Conservation (phyloP, 2,888 invertebrate species). For the Lochmaea crataegi region DNA sequence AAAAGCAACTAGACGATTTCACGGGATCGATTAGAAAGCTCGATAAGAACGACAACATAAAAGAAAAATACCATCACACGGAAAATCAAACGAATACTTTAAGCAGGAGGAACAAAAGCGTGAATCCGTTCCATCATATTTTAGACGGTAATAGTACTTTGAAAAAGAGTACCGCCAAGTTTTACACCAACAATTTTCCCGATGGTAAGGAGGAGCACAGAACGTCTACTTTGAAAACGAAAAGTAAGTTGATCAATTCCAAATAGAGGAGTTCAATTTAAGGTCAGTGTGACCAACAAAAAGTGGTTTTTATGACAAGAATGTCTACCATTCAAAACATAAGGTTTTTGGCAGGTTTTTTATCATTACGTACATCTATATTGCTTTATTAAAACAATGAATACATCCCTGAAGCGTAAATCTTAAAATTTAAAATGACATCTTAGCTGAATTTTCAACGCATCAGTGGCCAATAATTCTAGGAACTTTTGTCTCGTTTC, state of each 20-base stretch:
- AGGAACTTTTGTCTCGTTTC: too few relatives aligned
- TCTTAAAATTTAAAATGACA: too few relatives aligned
- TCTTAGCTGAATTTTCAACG: too few relatives aligned
- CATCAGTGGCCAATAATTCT: too few relatives aligned
- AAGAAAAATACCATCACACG: constrained; percentile 49
- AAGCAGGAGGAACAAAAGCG: constrained; percentile 68
- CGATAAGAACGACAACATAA: constrained; percentile 54
- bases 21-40: constrained; percentile 53
- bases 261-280: too few relatives aligned
- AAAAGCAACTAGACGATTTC: constrained; percentile 52
- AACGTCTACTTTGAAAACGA: constrained; percentile 41
- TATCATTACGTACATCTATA: too few relatives aligned
- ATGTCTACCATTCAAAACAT: too few relatives aligned
- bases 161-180: constrained; percentile 49
- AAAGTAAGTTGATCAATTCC: constrained; percentile 48
- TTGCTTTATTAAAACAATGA: too few relatives aligned
- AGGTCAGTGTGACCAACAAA: too few relatives aligned
- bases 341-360: too few relatives aligned
- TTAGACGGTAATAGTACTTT: constrained; percentile 48
- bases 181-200: constrained; percentile 47
- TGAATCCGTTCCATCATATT: constrained; percentile 71
- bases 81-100: constrained; percentile 44
- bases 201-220: constrained; percentile 42
- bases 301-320: too few relatives aligned
- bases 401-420: too few relatives aligned